phyloP scores from a whole-genome alignment of 2,888 invertebrate species.

The Sinopyrophorus schimmeli region DNA sequence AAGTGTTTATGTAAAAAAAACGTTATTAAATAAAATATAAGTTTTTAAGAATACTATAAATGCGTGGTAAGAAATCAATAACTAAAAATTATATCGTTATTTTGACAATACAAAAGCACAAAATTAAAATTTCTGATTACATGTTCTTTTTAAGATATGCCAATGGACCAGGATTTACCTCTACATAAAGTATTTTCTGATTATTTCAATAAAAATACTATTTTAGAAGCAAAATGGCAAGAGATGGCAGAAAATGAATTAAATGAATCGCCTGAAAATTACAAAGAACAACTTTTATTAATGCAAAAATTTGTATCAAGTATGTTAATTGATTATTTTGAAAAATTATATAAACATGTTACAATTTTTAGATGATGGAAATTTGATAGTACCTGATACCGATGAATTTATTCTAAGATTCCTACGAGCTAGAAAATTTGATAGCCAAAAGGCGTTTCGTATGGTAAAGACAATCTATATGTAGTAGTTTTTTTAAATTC shows the following conservation, averaged over 20 bases:
- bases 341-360: conserved; percentile 12
- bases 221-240: conserved; percentile 43
- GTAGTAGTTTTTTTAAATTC: too few species aligned
- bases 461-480: too few species aligned
- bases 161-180: conserved; percentile 22
- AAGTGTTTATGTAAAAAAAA: too few species aligned
- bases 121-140: too few species aligned
- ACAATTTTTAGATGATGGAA: conserved; percentile 51
- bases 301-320: conserved; percentile 46
- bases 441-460: conserved; percentile 54
- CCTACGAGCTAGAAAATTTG: conserved; percentile 61
- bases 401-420: conserved; percentile 62
- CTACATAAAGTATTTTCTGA: conserved; percentile 13
- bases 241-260: conserved; percentile 51
- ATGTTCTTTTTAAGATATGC: too few species aligned
- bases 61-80: too few species aligned
- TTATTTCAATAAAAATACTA: conserved; percentile 22
- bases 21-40: too few species aligned
- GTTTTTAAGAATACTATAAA: too few species aligned
- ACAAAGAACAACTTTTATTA: conserved; percentile 45
- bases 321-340: conserved; percentile 32
- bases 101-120: too few species aligned
- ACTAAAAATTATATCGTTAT: too few species aligned
- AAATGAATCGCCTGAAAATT: conserved; percentile 50
- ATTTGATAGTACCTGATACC: conserved; percentile 56